Evolutionary conservation across 2,113 vertebrate genomes (phyloP).

Genomic region (Opisthocomus hoazin): DNA sequence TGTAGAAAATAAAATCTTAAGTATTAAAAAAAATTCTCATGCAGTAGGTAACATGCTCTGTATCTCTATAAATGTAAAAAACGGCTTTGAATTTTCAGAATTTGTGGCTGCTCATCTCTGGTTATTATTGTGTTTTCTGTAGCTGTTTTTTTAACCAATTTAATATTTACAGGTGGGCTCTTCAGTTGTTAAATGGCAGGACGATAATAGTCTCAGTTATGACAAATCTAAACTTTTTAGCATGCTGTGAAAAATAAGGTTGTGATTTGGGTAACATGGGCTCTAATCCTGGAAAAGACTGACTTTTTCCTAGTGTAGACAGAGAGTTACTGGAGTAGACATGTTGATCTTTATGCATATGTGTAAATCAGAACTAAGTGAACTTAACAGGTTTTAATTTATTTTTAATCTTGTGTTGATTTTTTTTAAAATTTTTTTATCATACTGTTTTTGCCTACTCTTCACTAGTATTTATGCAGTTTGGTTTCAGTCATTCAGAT

Average conservation of each 20-base stretch:
- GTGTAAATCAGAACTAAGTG: neutral
- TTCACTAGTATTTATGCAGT: neutral
- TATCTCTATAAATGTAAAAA: neutral
- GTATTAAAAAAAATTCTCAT: neutral
- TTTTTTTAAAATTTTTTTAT: neutral
- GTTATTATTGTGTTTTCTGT: neutral
- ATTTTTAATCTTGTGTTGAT: neutral
- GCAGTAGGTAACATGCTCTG: neutral
- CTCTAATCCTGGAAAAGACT: neutral
- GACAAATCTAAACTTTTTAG: neutral
- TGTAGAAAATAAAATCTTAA: neutral
- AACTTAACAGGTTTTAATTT: neutral
- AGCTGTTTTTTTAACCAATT: neutral
- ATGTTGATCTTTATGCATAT: neutral
- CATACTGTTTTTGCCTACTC: neutral
- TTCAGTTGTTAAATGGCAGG: neutral
- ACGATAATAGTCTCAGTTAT: neutral
- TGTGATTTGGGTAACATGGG: neutral
- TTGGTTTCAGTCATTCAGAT: neutral
- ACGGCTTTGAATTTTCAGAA: neutral
- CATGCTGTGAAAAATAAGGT: neutral
- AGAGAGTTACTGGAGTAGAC: neutral
- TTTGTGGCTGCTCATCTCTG: neutral
- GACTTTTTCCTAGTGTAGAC: neutral
- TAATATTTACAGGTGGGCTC: neutral